Base-by-base conservation (phyloP, 2,113 vertebrate species). In the Anhinga anhinga region DNA sequence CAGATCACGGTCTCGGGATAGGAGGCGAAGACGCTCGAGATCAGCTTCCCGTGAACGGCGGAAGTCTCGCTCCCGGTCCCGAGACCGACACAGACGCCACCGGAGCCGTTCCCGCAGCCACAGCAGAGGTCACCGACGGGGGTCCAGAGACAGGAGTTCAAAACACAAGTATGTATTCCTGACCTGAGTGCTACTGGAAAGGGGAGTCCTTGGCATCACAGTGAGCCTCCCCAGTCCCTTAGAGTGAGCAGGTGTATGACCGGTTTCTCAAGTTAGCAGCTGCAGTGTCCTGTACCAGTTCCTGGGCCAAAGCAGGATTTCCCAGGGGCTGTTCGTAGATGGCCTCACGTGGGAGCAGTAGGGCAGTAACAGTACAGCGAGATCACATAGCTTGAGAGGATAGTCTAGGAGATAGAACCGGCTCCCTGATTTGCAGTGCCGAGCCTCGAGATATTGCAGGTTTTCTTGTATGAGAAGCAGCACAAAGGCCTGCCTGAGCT, bases 1-100 rank as follows among this genome's bases (percentile, higher is more conserved):
- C 97, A 99, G 99, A 90, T 99, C 99, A 1, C 98, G 99, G 19
- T 99, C 99, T 71, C 99, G 99, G 53, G 99, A 99, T 19, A 98
- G 99, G 52, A 98, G 99, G 92, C 98, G 99, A 42, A 97, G 98
- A 20, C 98, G 99, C 83, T 99, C 99, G 0, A 96, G 98, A 22
- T 99, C 99, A 0, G 22, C 98, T 2, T 99, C 99, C 42, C 98
- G 99, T 42, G 99, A 99, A 34, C 98, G 97, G 79, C 98, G 98
- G 30, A 99, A 99, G 40, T 98, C 97, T 10, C 97, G 97, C 65
- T 98, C 99, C 7, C 98, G 98, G 25, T 99, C 99, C 5, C 98
- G 98, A 26, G 99, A 99, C 76, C 98, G 99, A 87, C 98, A 98
- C 93, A 96, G 99, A 66, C 98, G 99, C 77, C 99, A 99, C 85